Conservation (phyloP, 2,888 invertebrate species). For the Drosophila bunnanda region DNA sequence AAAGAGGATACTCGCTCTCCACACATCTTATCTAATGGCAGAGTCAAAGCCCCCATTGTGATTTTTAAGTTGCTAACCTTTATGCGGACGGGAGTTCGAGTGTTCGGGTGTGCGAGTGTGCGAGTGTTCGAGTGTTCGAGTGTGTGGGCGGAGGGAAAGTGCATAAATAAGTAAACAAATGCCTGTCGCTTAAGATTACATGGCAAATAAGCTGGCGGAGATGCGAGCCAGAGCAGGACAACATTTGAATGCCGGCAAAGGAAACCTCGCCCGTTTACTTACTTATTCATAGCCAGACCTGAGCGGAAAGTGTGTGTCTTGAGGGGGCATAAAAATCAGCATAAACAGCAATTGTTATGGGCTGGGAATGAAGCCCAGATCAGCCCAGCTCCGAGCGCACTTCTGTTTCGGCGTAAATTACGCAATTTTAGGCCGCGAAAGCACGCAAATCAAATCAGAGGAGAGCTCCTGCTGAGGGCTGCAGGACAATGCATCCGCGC, state of each 20-base stretch:
- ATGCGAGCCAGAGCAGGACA: conserved; percentile 39
- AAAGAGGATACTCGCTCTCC: conserved; percentile 32
- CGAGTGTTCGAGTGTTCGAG: conserved; percentile 26
- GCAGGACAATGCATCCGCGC: conserved; percentile 2
- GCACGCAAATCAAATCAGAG: conserved; percentile 23
- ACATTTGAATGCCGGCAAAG: conserved; percentile 48
- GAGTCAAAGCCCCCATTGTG: conserved; percentile 78
- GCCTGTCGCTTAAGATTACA: conserved; percentile 82
- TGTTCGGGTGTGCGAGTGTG: conserved; percentile 29
- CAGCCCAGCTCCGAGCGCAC: conserved; percentile 13
- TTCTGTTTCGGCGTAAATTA: conserved; percentile 22
- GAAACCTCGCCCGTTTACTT: conserved; percentile 65
- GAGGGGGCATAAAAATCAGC: conserved; percentile 74
- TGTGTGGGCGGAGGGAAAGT: conserved; percentile 49
- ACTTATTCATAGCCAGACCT: conserved; percentile 79
- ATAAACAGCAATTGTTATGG: conserved; percentile 80
- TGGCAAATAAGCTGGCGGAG: conserved; percentile 67
- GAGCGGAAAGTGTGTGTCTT: conserved; percentile 46
- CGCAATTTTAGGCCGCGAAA: conserved; percentile 32
- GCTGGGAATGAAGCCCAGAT: conserved; percentile 64
- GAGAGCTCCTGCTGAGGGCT: background rate
- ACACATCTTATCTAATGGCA: conserved; percentile 69
- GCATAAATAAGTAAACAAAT: conserved; percentile 69
- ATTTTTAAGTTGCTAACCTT: conserved; percentile 78
- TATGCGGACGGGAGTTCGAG: conserved; percentile 46